Evolutionary conservation across 2,797 vertebrate species (phyloP).

Genomic region (Carcharodon carcharias): DNA sequence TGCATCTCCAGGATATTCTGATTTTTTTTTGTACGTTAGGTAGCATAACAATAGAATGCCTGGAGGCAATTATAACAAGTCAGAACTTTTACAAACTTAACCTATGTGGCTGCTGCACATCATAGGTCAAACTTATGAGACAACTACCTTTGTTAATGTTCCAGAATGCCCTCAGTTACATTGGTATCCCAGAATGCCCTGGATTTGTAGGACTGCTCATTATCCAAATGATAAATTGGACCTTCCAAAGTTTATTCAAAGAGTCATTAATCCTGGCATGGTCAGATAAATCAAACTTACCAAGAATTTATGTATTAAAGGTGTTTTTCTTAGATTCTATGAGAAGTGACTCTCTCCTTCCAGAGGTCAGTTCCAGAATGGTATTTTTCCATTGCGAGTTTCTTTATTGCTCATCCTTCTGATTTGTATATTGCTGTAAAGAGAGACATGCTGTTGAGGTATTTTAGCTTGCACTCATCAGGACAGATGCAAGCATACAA

Average conservation of each 20-base stretch:
- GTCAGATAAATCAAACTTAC: background rate
- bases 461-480: too few species aligned
- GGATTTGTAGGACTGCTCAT: background rate
- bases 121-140: conserved; percentile 5
- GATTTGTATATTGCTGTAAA: too few species aligned
- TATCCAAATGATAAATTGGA: background rate
- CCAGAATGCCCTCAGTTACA: background rate
- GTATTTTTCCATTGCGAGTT: background rate
- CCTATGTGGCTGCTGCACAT: background rate
- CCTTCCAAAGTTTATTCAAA: background rate
- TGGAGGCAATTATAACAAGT: background rate
- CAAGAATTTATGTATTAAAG: background rate
- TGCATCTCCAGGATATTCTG: background rate
- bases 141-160: background rate
- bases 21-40: background rate
- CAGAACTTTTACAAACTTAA: background rate
- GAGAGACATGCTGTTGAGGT: too few species aligned
- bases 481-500: too few species aligned
- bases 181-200: background rate
- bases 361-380: background rate
- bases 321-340: background rate
- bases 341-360: background rate
- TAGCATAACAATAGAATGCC: background rate
- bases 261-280: conserved; percentile 11
- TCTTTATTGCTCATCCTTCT: background rate